Evolutionary conservation across 2,113 vertebrate species (phyloP).

Genomic region (Notechis scutatus): DNA sequence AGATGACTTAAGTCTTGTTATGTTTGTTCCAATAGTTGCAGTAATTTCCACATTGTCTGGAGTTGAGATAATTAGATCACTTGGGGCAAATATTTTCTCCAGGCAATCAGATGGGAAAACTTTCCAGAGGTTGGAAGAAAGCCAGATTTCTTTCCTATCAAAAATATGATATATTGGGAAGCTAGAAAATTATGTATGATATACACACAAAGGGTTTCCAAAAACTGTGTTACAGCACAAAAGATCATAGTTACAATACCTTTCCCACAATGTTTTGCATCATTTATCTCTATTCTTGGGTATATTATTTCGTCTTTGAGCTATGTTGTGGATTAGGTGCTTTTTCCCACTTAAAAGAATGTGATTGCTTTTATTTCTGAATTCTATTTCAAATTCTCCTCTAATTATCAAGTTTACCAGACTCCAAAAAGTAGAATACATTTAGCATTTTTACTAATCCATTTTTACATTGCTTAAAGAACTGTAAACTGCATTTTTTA

Average conservation of each 20-base stretch:
- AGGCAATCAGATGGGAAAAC: neutral
- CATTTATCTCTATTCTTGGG: neutral
- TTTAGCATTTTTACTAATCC: constrained; percentile 44
- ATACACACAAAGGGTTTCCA: neutral
- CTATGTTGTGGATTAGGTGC: neutral
- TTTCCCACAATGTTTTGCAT: neutral
- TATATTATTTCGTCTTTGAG: neutral
- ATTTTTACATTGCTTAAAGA: constrained; percentile 17
- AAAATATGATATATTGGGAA: neutral
- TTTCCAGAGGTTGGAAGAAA: neutral
- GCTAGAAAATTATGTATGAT: too few relatives aligned
- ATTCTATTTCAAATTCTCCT: neutral
- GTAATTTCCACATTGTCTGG: neutral
- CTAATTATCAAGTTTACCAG: constrained; percentile 31
- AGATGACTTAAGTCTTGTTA: neutral
- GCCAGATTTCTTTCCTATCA: neutral
- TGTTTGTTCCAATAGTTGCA: neutral
- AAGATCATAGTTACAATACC: neutral
- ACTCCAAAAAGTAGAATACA: constrained; percentile 45
- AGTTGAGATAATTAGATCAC: neutral
- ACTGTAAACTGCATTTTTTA: neutral
- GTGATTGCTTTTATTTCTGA: neutral
- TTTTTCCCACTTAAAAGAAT: neutral
- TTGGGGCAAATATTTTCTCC: neutral
- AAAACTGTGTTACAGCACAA: neutral